A percentile compares a stretch with the other conserved stretches of the same genome.
phyloP scores from a whole-genome alignment of 2,888 invertebrate species.

The Acronicta aceris region DNA sequence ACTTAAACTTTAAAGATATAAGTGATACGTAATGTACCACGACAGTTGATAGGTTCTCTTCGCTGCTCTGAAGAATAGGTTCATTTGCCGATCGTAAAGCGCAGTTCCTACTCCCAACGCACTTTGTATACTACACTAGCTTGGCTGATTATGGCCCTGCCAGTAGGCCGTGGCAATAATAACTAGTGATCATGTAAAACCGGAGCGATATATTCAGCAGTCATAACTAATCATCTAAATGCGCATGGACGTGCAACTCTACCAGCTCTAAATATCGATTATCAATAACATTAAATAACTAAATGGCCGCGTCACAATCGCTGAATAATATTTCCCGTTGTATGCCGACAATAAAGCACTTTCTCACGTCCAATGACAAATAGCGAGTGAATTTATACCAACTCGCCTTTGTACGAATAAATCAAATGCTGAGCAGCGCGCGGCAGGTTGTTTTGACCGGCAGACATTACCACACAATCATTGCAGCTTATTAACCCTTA shows the following conservation, averaged over 20 bases:
- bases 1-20: no score
- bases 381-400: constrained; percentile 83
- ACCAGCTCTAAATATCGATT: constrained; percentile 35
- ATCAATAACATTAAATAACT: constrained; percentile 48
- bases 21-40: no score
- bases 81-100: no score
- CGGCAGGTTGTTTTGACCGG: constrained; percentile 70
- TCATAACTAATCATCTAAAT: constrained; percentile 8
- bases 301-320: constrained; percentile 37
- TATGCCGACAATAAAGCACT: constrained; percentile 81
- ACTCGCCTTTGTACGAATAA: constrained; percentile 75
- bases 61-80: no score
- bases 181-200: background rate
- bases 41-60: no score
- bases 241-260: constrained; percentile 18
- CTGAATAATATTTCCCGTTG: constrained; percentile 71
- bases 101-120: no score
- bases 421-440: constrained; percentile 77
- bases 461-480: constrained; percentile 40
- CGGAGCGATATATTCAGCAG: constrained; percentile 10
- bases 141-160: no score
- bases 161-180: background rate
- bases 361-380: constrained; percentile 85
- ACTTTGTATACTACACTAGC: no score
- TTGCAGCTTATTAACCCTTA: constrained; percentile 16